These are phyloP conservation scores for Lepetodrilus schrolli DNA, from an alignment of 2,888 invertebrate genomes.

Conservation along the genomic window DNA sequence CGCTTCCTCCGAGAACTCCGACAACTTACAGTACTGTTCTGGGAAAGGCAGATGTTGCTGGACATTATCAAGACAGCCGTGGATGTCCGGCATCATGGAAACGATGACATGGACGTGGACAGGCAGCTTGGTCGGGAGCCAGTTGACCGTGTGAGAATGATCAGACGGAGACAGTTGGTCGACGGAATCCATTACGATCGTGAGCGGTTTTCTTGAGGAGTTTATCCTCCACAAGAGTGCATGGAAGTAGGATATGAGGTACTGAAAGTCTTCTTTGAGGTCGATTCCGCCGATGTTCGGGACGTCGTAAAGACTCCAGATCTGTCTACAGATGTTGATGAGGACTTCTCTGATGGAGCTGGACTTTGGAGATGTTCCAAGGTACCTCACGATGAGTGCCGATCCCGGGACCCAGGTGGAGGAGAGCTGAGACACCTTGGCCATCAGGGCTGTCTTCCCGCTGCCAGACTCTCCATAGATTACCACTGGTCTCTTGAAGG, in stretches of 20 bases:
- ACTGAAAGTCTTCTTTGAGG: conserved; percentile 53
- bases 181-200: conserved; percentile 65
- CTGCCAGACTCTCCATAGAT: conserved; percentile 63
- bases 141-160: conserved; percentile 57
- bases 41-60: conserved; percentile 38
- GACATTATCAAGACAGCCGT: conserved; percentile 49
- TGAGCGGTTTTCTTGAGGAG: conserved; percentile 47
- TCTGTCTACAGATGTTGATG: conserved; percentile 55
- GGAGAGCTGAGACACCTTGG: conserved; percentile 49
- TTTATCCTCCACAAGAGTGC: conserved; percentile 59
- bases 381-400: conserved; percentile 57
- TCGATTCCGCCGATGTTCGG: conserved; percentile 49
- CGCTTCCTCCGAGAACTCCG: conserved; percentile 39
- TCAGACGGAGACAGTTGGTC: conserved; percentile 61
- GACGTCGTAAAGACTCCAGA: conserved; percentile 52
- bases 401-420: conserved; percentile 54
- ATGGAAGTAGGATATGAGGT: conserved; percentile 54
- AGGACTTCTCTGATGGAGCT: conserved; percentile 52
- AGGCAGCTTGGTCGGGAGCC: conserved; percentile 62
- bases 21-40: conserved; percentile 53
- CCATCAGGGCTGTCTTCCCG: conserved; percentile 68
- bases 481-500: conserved; percentile 20
- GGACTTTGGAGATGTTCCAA: conserved; percentile 61
- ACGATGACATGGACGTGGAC: conserved; percentile 56
- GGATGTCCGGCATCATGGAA: conserved; percentile 52